A percentile compares a stretch with the other conserved stretches of the same genome.
phyloP scores from a whole-genome alignment of 2,888 invertebrate species.

The Osedax frankpressi region DNA sequence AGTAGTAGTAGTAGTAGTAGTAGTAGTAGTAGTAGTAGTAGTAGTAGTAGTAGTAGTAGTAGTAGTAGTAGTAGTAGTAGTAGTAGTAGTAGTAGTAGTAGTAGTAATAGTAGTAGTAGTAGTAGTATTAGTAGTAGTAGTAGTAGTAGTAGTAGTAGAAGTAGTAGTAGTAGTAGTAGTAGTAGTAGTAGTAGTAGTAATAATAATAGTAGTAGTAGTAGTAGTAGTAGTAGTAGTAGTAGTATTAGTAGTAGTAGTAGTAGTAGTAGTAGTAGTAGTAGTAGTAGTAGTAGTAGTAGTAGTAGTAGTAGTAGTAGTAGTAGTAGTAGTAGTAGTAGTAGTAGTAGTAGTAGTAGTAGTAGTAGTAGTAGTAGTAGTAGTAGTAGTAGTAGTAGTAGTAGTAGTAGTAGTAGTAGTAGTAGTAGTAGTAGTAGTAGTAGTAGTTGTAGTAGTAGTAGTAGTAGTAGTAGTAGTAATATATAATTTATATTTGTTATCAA shows the following conservation, averaged over 20 bases:
- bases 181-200: slow-evolving; percentile 22
- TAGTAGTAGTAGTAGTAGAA: slow-evolving; percentile 25
- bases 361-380: not conserved
- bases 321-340: not conserved
- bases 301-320: not conserved
- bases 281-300: not conserved
- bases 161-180: slow-evolving; percentile 23
- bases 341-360: not conserved
- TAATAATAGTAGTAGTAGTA: slow-evolving; percentile 22
- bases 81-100: slow-evolving; percentile 13
- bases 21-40: slow-evolving; percentile 25
- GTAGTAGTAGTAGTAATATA: not conserved
- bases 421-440: not conserved
- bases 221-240: slow-evolving; percentile 23
- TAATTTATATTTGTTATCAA: no score
- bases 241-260: slow-evolving; percentile 22
- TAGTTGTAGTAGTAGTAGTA: not conserved
- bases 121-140: slow-evolving; percentile 22
- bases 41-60: slow-evolving; percentile 25
- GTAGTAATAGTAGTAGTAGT: slow-evolving; percentile 25
- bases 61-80: slow-evolving; percentile 11
- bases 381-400: not conserved
- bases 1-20: slow-evolving; percentile 23
- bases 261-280: slow-evolving; percentile 21
- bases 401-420: not conserved